Evolutionary conservation across 2,797 vertebrate genomes (phyloP), one percentile per base, ranked within the genome.

Genomic region (Hyperoplus immaculatus): DNA sequence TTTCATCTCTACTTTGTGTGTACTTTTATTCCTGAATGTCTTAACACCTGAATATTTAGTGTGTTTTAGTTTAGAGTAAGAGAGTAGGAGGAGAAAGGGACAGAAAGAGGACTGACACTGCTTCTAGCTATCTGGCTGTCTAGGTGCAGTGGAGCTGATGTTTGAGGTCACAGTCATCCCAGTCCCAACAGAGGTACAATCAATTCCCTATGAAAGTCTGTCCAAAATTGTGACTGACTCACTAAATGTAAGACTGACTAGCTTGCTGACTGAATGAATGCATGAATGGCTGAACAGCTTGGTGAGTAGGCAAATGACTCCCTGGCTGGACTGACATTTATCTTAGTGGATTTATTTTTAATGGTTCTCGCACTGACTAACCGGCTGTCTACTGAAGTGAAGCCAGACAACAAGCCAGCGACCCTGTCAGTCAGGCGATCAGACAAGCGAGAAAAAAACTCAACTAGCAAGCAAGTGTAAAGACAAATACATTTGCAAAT

Each of bases 91-190:
- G 29, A 54, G 11, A 67, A 65, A 60, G 4, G 43, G 59, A 47
- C 14, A 64, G 16, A 65, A 67, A 55, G 45, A 43, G 43, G 68
- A 76, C 41, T 59, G 73, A 59, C 72, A 65, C 57, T 57, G 36
- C 69, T 72, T 68, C 74, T 71, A 81, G 75, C 70, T 79, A 55
- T 57, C 60, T 58, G 53, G 9, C 77, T 75, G 63, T 72, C 66
- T 84, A 90, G 87, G 80, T 81, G 81, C 90, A 89, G 75, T 86
- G 68, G 39, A 82, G 82, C 70, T 79, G 82, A 78, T 77, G 80
- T 45, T 88, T 76, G 80, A 90, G 90, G 89, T 91, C 88, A 91
- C 77, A 78, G 80, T 75, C 76, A 81, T 77, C 56, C 21, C 54
- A 80, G 71, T 63, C 63, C 76, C 75, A 77, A 78, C 29, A 80